A percentile compares a stretch with the other conserved stretches of the same genome.
Conservation (phyloP, 1,140 invertebrate species). For the Prorops nasuta region DNA sequence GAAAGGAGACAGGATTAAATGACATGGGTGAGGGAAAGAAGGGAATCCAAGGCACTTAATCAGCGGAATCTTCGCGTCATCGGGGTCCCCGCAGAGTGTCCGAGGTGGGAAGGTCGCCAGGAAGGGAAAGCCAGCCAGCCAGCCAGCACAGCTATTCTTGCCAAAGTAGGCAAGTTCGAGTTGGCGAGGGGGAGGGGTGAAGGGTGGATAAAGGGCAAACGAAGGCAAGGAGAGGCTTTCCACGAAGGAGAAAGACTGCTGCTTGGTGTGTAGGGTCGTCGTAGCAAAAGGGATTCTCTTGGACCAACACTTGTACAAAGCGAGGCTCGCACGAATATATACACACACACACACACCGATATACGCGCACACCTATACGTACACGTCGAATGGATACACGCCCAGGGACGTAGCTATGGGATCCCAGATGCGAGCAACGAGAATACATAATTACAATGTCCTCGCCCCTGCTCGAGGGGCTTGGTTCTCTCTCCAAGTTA, state of each 20-base stretch:
- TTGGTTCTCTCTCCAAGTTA: slow-evolving; percentile 24
- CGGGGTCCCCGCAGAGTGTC: neutral
- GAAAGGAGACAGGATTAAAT: slow-evolving; percentile 18
- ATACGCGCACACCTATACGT: too few species aligned
- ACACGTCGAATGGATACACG: neutral
- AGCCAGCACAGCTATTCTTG: too few species aligned
- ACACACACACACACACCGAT: too few species aligned
- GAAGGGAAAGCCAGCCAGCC: neutral
- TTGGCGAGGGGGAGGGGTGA: neutral
- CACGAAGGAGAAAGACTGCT: neutral
- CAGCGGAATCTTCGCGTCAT: slow-evolving; percentile 13
- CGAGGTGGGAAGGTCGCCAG: slow-evolving; percentile 1
- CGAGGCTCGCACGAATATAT: too few species aligned
- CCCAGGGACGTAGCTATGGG: slow-evolving; percentile 11
- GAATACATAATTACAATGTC: slow-evolving; percentile 41
- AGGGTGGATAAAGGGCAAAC: neutral
- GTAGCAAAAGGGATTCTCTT: too few species aligned
- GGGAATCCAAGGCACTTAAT: slow-evolving; percentile 8
- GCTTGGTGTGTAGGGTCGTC: too few species aligned
- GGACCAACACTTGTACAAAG: too few species aligned
- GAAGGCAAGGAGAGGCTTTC: neutral
- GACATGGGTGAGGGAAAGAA: slow-evolving; percentile 6
- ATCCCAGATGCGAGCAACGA: slow-evolving; percentile 33
- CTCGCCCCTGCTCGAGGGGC: slow-evolving; percentile 26
- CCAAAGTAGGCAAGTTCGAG: too few species aligned